phyloP scores from a whole-genome alignment of 2,113 vertebrate species.

The Sander vitreus region DNA sequence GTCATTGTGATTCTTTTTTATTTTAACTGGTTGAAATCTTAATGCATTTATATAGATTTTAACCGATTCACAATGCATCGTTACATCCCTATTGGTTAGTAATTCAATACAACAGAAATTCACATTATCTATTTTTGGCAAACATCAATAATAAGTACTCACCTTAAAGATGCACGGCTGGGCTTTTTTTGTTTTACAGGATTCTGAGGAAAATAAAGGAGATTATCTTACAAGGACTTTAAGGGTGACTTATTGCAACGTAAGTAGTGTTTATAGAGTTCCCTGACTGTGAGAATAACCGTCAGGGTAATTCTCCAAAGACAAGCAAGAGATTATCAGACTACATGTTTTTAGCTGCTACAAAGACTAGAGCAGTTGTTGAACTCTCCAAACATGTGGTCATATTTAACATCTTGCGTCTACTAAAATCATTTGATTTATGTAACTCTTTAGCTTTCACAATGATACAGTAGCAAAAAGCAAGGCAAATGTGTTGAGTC shows the following conservation, averaged over 20 bases:
- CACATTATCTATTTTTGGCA: not conserved
- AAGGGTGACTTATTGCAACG: constrained; percentile 86
- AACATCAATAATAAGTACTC: not conserved
- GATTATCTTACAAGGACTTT: constrained; percentile 90
- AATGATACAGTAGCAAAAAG: not conserved
- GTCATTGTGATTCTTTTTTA: too few relatives aligned
- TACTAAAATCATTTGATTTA: not conserved
- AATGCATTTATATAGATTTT: too few relatives aligned
- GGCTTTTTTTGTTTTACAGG: constrained; percentile 75
- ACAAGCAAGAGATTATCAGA: constrained; percentile 22
- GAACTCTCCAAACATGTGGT: not conserved
- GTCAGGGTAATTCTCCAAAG: constrained; percentile 2
- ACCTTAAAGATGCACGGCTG: constrained; percentile 1
- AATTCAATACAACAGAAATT: not conserved
- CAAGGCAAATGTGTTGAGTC: not conserved
- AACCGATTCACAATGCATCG: too few relatives aligned
- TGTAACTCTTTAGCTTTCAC: not conserved
- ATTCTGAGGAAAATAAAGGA: constrained; percentile 88
- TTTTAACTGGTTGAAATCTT: too few relatives aligned
- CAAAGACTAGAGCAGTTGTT: constrained; percentile 1
- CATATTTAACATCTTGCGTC: not conserved
- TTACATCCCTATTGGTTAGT: not conserved
- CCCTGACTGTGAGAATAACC: constrained; percentile 2
- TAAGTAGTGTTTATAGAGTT: constrained; percentile 78
- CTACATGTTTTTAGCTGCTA: constrained; percentile 8